A percentile compares a stretch with the other conserved stretches of the same genome.
Conservation (phyloP, 2,888 invertebrate species). For the Adineta ricciae region DNA sequence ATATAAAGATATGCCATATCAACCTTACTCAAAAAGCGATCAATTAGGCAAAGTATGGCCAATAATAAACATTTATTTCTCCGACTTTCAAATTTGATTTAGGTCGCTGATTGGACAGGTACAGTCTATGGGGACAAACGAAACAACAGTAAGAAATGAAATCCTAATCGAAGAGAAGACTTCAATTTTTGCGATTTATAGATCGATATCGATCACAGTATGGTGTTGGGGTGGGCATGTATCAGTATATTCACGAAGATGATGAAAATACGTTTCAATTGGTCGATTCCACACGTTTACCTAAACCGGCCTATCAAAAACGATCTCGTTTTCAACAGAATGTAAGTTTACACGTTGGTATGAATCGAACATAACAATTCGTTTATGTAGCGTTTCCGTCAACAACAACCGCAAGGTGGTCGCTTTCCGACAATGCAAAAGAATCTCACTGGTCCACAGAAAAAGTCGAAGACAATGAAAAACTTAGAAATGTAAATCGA, state of each 20-base stretch:
- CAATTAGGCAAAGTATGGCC: conserved; percentile 77
- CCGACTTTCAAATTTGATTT: neutral
- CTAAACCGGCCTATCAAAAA: conserved; percentile 28
- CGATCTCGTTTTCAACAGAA: conserved; percentile 29
- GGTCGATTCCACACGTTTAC: conserved; percentile 69
- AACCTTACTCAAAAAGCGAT: conserved; percentile 96
- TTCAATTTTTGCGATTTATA: conserved; percentile 36
- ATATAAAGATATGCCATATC: conserved; percentile 92
- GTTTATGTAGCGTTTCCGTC: conserved; percentile 51
- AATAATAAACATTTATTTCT: no score
- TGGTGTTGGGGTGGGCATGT: conserved; percentile 66
- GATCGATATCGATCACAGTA: conserved; percentile 49
- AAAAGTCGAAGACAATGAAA: conserved; percentile 69
- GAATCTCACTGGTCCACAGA: conserved; percentile 52
- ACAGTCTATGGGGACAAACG: conserved; percentile 82
- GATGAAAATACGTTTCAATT: conserved; percentile 96
- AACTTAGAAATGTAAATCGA: conserved; percentile 53
- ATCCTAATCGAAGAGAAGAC: neutral
- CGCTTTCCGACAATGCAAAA: conserved; percentile 55
- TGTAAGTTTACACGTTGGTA: neutral
- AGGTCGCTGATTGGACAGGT: conserved; percentile 83
- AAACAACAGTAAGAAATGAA: conserved; percentile 57
- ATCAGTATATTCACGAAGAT: conserved; percentile 96
- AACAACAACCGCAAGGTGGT: conserved; percentile 47
- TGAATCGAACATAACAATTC: neutral